Conservation (phyloP, 1,140 invertebrate species). For the Linepithema humile region DNA sequence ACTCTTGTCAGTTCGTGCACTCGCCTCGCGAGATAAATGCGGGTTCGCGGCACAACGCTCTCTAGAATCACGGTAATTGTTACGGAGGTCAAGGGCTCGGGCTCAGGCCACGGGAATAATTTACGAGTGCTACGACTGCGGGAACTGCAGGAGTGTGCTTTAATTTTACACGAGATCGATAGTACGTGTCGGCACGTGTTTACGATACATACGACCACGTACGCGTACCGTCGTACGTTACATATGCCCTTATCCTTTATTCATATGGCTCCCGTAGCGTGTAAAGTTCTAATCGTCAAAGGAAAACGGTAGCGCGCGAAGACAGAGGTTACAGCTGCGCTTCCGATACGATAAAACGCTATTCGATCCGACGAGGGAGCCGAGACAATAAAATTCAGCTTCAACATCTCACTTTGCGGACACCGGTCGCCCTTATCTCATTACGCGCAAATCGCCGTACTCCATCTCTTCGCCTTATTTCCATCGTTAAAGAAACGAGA, state of each 20-base stretch:
- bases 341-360: conserved; percentile 35
- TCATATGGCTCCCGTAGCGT: conserved; percentile 28
- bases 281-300: conserved; percentile 45
- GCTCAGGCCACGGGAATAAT: conserved; percentile 42
- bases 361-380: not conserved
- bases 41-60: not conserved
- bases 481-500: not conserved
- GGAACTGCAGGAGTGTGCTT: conserved; percentile 31
- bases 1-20: conserved; percentile 1
- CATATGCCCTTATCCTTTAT: conserved; percentile 55
- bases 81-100: conserved; percentile 40
- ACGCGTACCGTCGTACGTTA: conserved; percentile 44
- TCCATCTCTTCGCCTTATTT: conserved; percentile 12
- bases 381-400: conserved; percentile 38
- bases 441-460: conserved; percentile 2
- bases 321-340: not conserved
- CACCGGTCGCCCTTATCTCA: conserved; percentile 25
- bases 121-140: conserved; percentile 41
- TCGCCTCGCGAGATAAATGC: conserved; percentile 23
- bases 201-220: conserved; percentile 60
- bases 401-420: not conserved
- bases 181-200: conserved; percentile 60
- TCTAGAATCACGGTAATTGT: conserved; percentile 48
- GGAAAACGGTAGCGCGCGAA: not conserved
- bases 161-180: conserved; percentile 60